These are phyloP conservation scores for Alitta virens DNA, from an alignment of 2,888 invertebrate species.

Conservation along the genomic window DNA sequence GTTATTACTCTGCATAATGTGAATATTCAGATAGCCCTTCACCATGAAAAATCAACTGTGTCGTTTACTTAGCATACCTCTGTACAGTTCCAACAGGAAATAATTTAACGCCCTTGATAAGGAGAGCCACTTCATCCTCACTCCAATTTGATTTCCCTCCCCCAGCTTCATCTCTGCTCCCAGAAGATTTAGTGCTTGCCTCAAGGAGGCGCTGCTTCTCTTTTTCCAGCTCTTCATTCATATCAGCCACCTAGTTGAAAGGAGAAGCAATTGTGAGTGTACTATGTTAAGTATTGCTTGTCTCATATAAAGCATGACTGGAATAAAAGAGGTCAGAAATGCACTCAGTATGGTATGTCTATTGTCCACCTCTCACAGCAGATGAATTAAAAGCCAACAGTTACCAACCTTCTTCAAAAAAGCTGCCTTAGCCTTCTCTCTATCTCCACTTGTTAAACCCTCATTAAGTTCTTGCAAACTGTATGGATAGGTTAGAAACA, in stretches of 20 bases:
- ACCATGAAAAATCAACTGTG: too few relatives aligned
- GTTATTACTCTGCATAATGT: too few relatives aligned
- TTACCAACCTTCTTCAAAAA: slow-evolving; percentile 36
- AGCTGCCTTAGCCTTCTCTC: slow-evolving; percentile 47
- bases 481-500: too few relatives aligned
- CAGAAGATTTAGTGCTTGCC: slow-evolving; percentile 33
- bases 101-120: slow-evolving; percentile 95
- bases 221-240: slow-evolving; percentile 75
- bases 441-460: slow-evolving; percentile 49
- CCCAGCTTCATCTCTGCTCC: slow-evolving; percentile 26
- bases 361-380: too few relatives aligned
- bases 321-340: too few relatives aligned
- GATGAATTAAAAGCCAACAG: too few relatives aligned
- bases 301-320: too few relatives aligned
- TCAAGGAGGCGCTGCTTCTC: slow-evolving; percentile 63
- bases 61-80: slow-evolving; percentile 60
- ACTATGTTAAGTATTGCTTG: too few relatives aligned
- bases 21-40: too few relatives aligned
- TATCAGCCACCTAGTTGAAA: slow-evolving; percentile 37
- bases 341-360: too few relatives aligned
- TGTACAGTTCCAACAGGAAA: slow-evolving; percentile 96
- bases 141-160: slow-evolving; percentile 66
- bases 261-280: not conserved
- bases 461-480: slow-evolving; percentile 74
- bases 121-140: slow-evolving; percentile 78